These are phyloP conservation scores for Mormyrops attenuatus DNA, from an alignment of 2,797 vertebrate species.

Conservation along the genomic window DNA sequence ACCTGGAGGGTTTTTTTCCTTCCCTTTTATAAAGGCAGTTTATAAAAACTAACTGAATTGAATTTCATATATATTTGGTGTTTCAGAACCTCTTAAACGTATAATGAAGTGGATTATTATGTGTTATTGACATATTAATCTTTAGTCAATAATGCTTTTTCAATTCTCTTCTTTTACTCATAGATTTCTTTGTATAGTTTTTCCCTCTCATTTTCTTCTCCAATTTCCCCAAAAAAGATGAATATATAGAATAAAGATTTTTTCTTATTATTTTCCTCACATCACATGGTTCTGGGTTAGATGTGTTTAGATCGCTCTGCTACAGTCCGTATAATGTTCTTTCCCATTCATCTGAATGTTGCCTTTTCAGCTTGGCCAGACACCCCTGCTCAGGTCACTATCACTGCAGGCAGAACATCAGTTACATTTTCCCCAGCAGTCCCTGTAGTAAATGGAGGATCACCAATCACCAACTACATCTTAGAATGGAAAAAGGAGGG, in stretches of 20 bases:
- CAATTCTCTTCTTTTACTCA: background rate
- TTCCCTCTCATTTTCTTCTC: background rate
- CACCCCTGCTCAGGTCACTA: conserved; percentile 39
- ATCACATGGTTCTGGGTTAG: background rate
- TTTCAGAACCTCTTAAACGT: background rate
- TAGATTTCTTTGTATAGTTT: background rate
- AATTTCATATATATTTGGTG: background rate
- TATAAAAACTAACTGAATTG: background rate
- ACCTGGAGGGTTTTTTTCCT: background rate
- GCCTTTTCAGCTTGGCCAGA: conserved; percentile 54
- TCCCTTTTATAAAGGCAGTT: background rate
- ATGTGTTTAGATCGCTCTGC: background rate
- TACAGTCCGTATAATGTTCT: background rate
- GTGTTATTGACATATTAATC: background rate
- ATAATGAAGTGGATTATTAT: background rate
- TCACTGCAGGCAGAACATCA: conserved; percentile 42
- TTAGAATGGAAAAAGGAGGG: conserved; percentile 55
- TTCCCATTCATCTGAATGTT: background rate
- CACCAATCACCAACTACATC: conserved; percentile 50
- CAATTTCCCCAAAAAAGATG: background rate
- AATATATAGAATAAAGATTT: background rate
- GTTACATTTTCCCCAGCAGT: conserved; percentile 44
- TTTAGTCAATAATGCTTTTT: background rate
- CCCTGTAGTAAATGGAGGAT: conserved; percentile 49
- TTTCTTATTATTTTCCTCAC: background rate